phyloP scores from a whole-genome alignment of 2,888 invertebrate species.

The Galeruca laticollis region DNA sequence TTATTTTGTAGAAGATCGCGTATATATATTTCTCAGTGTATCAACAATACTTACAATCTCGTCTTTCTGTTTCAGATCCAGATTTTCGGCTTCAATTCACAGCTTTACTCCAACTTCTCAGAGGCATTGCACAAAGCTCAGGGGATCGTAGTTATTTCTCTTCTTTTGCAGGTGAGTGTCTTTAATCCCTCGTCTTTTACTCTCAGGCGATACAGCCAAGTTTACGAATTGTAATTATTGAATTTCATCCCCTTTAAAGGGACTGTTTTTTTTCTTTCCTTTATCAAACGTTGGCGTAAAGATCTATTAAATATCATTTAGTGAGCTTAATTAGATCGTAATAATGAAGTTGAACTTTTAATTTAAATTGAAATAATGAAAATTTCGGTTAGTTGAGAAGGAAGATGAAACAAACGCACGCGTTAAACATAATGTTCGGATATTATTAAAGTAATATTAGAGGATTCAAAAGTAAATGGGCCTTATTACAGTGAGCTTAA shows the following conservation, averaged over 20 bases:
- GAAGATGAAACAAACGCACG: too few relatives aligned
- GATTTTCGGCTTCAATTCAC: conserved; percentile 98
- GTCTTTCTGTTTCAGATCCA: conserved; percentile 83
- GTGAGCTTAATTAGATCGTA: too few relatives aligned
- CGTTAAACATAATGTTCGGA: too few relatives aligned
- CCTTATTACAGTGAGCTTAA: too few relatives aligned
- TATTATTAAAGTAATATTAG: too few relatives aligned
- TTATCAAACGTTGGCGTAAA: not conserved
- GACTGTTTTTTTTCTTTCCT: not conserved
- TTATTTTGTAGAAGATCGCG: too few relatives aligned
- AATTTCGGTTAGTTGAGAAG: too few relatives aligned
- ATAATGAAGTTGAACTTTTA: too few relatives aligned
- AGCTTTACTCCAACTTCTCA: conserved; percentile 95
- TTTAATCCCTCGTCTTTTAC: conserved; percentile 37
- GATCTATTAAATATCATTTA: too few relatives aligned
- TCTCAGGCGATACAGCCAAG: conserved; percentile 17
- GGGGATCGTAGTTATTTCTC: conserved; percentile 94
- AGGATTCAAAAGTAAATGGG: too few relatives aligned
- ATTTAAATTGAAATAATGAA: too few relatives aligned
- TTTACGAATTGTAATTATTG: conserved; percentile 28
- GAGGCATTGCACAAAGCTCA: conserved; percentile 94
- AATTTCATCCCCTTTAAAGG: not conserved
- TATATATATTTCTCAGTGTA: conserved; percentile 15
- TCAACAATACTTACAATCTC: conserved; percentile 10
- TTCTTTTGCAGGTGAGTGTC: conserved; percentile 89